A percentile compares a stretch with the other conserved stretches of the same genome.
phyloP scores from a whole-genome alignment of 2,888 invertebrate genomes.

The Polymixis lichenea region DNA sequence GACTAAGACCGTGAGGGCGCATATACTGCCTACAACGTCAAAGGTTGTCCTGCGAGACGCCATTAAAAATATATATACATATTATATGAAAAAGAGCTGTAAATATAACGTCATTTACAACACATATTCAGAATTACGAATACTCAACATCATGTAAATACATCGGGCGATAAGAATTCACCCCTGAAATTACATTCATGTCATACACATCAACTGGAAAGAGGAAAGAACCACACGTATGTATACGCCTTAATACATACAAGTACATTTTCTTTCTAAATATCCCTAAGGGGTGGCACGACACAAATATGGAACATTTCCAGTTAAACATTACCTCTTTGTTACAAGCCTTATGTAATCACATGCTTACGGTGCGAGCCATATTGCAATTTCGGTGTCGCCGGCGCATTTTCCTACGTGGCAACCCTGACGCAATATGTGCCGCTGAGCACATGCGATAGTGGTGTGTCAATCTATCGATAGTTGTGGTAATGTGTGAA shows the following conservation, averaged over 20 bases:
- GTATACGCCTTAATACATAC: constrained; percentile 20
- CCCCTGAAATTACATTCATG: constrained; percentile 55
- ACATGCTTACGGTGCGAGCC: constrained; percentile 76
- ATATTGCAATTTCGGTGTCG: constrained; percentile 82
- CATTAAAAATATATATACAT: too few relatives aligned
- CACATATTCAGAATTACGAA: constrained; percentile 14
- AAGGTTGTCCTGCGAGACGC: too few relatives aligned
- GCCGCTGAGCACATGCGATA: constrained; percentile 60
- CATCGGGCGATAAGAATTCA: constrained; percentile 42
- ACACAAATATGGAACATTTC: constrained; percentile 62
- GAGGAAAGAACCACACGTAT: constrained; percentile 37
- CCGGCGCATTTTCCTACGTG: constrained; percentile 74
- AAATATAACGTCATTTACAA: constrained; percentile 6
- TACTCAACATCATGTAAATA: constrained; percentile 46
- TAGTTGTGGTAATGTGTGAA: constrained; percentile 2
- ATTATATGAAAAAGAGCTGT: background rate
- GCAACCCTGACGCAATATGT: constrained; percentile 69
- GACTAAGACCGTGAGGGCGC: too few relatives aligned
- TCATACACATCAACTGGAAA: constrained; percentile 30
- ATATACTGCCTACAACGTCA: too few relatives aligned
- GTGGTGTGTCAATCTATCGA: constrained; percentile 57
- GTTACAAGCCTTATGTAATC: constrained; percentile 74
- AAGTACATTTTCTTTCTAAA: constrained; percentile 44
- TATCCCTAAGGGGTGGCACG: constrained; percentile 38
- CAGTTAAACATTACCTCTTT: constrained; percentile 62